A percentile compares a stretch with the other conserved stretches of the same genome.
Conservation (phyloP, 2,797 vertebrate genomes). For the Poecile montanus region DNA sequence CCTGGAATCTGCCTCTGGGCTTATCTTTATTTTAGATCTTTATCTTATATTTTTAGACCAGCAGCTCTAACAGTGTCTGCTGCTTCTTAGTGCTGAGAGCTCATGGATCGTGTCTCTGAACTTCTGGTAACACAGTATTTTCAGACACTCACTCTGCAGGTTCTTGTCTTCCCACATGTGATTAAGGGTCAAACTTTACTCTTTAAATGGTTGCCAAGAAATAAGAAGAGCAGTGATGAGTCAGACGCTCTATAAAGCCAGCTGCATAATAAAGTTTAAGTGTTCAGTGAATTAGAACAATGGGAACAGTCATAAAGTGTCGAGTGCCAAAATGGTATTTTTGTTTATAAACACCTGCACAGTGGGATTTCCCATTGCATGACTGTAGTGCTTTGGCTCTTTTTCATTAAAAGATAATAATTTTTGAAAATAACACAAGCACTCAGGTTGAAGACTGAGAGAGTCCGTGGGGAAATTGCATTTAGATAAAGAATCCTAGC, state of each 20-base stretch:
- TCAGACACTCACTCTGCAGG: not conserved
- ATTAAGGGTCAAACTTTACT: not conserved
- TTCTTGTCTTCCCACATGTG: not conserved
- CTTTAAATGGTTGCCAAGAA: not conserved
- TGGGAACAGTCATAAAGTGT: not conserved
- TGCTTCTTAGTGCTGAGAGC: not conserved
- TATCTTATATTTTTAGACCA: not conserved
- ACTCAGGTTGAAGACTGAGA: not conserved
- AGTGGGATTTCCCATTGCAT: not conserved
- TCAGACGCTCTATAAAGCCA: not conserved
- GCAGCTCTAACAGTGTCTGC: not conserved
- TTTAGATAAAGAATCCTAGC: not conserved
- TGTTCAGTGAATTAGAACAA: not conserved
- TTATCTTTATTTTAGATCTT: not conserved
- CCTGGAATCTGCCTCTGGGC: not conserved
- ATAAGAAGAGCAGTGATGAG: not conserved
- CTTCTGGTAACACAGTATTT: not conserved
- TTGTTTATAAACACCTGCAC: not conserved
- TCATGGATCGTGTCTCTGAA: not conserved
- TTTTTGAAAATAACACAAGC: not conserved
- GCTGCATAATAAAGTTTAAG: not conserved
- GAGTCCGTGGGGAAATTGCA: not conserved
- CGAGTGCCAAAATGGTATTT: not conserved
- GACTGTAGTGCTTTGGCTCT: not conserved
- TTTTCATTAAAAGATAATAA: not conserved